Conservation (phyloP, 23 tunicate species). For the Halocynthia aurantium region DNA sequence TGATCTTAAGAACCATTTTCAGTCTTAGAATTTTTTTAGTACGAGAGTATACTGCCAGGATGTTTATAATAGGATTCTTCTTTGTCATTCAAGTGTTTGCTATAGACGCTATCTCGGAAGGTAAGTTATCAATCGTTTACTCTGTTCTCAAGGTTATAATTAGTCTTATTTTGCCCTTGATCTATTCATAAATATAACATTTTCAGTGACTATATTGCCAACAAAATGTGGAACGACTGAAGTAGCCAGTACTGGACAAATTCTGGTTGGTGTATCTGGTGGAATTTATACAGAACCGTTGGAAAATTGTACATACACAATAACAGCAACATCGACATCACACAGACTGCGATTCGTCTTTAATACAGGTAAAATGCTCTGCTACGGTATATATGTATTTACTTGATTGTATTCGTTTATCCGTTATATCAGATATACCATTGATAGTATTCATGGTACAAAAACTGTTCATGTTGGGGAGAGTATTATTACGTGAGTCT, state of each 20-base stretch:
- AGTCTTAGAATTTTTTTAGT: too few species aligned
- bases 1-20: too few species aligned
- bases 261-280: constrained; percentile 6
- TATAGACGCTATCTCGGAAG: too few species aligned
- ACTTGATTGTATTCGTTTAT: background rate
- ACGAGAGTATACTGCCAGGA: too few species aligned
- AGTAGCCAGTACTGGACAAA: constrained; percentile 17
- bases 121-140: too few species aligned
- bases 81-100: too few species aligned
- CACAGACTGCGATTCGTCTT: constrained; percentile 39
- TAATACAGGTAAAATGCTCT: constrained; percentile 34
- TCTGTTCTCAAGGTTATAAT: too few species aligned
- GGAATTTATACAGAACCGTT: constrained; percentile 1
- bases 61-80: too few species aligned
- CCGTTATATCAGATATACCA: background rate
- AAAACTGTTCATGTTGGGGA: background rate
- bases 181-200: too few species aligned
- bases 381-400: too few species aligned
- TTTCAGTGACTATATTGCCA: constrained; percentile 41
- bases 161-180: too few species aligned
- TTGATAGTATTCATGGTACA: background rate
- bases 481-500: too few species aligned
- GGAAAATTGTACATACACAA: constrained; percentile 18
- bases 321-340: constrained; percentile 22
- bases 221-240: constrained; percentile 27